Base-by-base conservation (phyloP, 2,113 vertebrate genomes). In the Euleptes europaea region DNA sequence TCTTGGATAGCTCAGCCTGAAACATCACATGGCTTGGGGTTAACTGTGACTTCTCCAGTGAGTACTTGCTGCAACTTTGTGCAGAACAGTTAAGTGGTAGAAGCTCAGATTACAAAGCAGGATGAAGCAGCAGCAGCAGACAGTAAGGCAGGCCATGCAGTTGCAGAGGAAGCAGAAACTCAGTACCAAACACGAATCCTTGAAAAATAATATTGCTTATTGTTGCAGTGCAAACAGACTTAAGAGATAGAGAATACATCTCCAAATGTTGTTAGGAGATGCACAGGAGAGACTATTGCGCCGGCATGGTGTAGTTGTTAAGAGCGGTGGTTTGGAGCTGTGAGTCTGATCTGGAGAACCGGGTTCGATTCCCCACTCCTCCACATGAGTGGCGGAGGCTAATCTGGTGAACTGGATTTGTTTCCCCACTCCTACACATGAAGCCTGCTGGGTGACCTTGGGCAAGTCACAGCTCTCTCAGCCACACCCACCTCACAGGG, bases 1-100 rank as follows among this genome's bases (percentile, higher is more conserved):
- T 96, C 94, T 96, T 90, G 85, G 94, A 94, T 91, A 96, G 94
- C 95, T 96, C 92, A 92, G 87, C 92, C 88, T 83, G 47, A 92
- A 90, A 86, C 76, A 91, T 85, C 90, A 70, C 85, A 81, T 90
- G 88, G 85, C 63, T 94, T 95, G 92, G 90, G 82, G 93, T 94
- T 95, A 95, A 95, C 88, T 33, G 11, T 89, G 94, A 89, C 84
- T 90, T 92, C 92, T 79, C 94, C 23, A 60, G 85, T 70, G 89
- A 90, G 84, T 51, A 73, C 72, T 80, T 78, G 42, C 65, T 78
- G 42, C 49, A 81, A 51, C 65, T 78, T 90, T 88, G 84, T 70
- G 73, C 33, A 28, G 40, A 83, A 90, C 38, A 83, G 67, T 28
- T 51, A 86, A 72, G 75, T 13, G 73, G 0, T 0, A 69, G 78